Base-by-base conservation (phyloP, 2,888 invertebrate species). In the Mythimna ferrago region DNA sequence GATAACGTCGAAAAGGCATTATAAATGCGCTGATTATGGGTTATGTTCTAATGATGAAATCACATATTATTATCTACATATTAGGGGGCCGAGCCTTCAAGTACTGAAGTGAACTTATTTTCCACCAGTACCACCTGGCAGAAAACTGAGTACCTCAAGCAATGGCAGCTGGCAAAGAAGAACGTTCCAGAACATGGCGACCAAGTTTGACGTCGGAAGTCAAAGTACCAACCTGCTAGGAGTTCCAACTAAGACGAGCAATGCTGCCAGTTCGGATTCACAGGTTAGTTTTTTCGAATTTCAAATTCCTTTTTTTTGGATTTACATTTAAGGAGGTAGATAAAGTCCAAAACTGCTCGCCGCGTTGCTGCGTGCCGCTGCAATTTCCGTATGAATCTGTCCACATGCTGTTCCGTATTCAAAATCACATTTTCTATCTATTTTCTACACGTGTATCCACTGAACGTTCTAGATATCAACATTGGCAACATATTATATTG, bases 121-220 rank as follows among this genome's bases (percentile, higher is more conserved):
- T 87, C 89, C 62, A 93, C 92, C 84, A 94, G 93, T 93, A 72
- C 93, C 94, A 60, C 89, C 95, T 1, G 95, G 95, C 51, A 94
- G 96, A 70, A 95, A 95, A 84, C 87, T 96, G 14, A 96, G 96
- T 75, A 90, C 91, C 2, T 94, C 94, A 6, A 97, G 97, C 88
- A 96, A 96, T 84, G 96, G 97, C 68, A 97, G 97, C 83, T 94
- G 97, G 92, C 97, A 97, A 81, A 93, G 97, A 3, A 93, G 97
- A 88, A 96, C 97, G 61, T 97, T 96, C 85, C 96, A 97, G 87
- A 97, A 97, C 87, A 87, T 97, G 84, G 94, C 93, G 1, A 96
- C 96, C 1, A 89, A 91, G 71, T 96, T 96, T 85, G 94, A 95
- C n/a, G 86, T 96, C 16, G 91, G 94, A 4, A 88, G 88, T 26